These are phyloP conservation scores for Synergus japonicus DNA, from an alignment of 2,888 invertebrate genomes.

Conservation along the genomic window DNA sequence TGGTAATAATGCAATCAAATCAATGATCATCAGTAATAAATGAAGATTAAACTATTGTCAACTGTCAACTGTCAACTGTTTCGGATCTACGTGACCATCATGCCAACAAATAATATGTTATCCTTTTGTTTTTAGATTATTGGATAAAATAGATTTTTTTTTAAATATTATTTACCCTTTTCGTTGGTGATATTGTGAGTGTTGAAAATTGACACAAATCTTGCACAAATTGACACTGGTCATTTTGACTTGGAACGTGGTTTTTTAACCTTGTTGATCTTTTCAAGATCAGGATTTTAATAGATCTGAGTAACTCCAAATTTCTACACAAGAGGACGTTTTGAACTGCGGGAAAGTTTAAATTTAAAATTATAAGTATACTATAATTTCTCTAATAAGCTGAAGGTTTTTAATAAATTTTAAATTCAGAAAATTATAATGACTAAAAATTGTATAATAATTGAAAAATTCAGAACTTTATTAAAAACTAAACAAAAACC, in stretches of 20 bases:
- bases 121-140: neutral
- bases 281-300: conserved; percentile 37
- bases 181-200: conserved; percentile 2
- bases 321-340: neutral
- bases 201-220: conserved; percentile 4
- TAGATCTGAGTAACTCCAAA: neutral
- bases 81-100: conserved; percentile 16
- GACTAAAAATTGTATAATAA: neutral
- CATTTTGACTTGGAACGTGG: conserved; percentile 13
- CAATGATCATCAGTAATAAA: neutral
- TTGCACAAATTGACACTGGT: conserved; percentile 22
- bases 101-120: conserved; percentile 6
- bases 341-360: neutral
- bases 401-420: too few relatives aligned
- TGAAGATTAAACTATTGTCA: conserved; percentile 5
- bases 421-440: neutral
- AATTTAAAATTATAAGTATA: neutral
- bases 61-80: conserved; percentile 22
- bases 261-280: conserved; percentile 36
- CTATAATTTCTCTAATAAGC: too few relatives aligned
- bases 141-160: conserved; percentile 1
- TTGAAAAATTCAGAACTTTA: too few relatives aligned
- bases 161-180: neutral
- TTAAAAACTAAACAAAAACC: neutral
- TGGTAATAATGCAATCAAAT: neutral